Percentiles rank a stretch among this genome's conserved stretches.
Evolutionary conservation across 1,140 invertebrate species (phyloP).

Genomic region (Venturia canescens): DNA sequence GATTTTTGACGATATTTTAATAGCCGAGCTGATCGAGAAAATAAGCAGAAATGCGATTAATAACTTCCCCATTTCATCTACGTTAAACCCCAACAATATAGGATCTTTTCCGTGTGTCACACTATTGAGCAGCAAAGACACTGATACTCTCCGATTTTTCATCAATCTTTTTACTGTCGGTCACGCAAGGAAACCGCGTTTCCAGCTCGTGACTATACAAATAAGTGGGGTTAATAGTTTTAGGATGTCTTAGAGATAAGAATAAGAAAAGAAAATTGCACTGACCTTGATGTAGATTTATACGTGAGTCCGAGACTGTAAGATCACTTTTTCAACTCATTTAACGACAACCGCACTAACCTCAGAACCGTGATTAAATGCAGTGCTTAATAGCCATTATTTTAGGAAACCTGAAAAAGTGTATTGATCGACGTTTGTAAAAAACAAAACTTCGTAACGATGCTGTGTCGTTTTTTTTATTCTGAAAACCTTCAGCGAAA

Average conservation of each 20-base stretch:
- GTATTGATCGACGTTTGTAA: no score
- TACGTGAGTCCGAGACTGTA: slow-evolving; percentile 11
- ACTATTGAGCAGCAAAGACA: slow-evolving; percentile 12
- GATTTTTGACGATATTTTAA: slow-evolving; percentile 55
- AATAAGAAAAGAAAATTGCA: slow-evolving; percentile 56
- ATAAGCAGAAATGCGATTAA: slow-evolving; percentile 1
- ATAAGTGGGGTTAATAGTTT: slow-evolving; percentile 58
- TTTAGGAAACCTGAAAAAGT: no score
- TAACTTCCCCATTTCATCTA: not conserved
- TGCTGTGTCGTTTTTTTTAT: no score
- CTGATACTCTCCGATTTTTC: slow-evolving; percentile 28
- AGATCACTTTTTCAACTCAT: not conserved
- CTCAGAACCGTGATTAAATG: no score
- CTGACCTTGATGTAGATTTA: slow-evolving; percentile 48
- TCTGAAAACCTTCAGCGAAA: no score
- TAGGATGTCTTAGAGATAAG: slow-evolving; percentile 51
- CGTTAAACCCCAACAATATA: not conserved
- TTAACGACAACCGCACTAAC: not conserved
- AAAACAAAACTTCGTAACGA: no score
- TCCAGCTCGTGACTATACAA: slow-evolving; percentile 12
- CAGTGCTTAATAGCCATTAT: no score
- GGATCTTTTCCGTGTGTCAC: not conserved
- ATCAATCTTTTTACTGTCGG: slow-evolving; percentile 11
- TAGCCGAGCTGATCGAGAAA: not conserved
- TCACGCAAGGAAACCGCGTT: not conserved